Base-by-base conservation (phyloP, 1,140 invertebrate genomes). In the Dendrolimus punctatus region DNA sequence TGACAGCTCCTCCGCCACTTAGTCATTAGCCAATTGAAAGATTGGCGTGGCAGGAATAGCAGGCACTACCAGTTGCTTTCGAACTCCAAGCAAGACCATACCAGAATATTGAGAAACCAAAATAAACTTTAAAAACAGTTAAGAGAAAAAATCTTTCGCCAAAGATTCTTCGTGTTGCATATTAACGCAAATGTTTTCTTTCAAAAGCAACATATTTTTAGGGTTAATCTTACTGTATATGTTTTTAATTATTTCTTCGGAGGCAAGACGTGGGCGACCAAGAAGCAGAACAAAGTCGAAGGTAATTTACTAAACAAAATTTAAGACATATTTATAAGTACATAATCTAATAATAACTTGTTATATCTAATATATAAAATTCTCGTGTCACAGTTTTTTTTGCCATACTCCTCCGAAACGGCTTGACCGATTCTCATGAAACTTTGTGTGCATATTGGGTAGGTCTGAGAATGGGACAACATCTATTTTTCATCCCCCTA, bases 271-370 rank as follows among this genome's bases (percentile, higher is more conserved):
- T 72, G 92, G 91, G 9, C 87, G 93, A 55, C 83, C 87, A 7
- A 88, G 92, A 61, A 85, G 90, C 44, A 90, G 92, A 62, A 92
- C 92, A 45, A 94, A 93, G 67, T 94, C 93, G 8, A 90, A 90
- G 81, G 90, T 90, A 79, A 65, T 4, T 43, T 23, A 23, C 3
- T 23, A 23, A 23, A 23, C 23, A 23, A 23, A 23, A 23, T 23
- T 23, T 23, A 23, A 23, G 23, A 23, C 23, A 23, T 23, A 23
- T 23, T 23, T 23, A 23, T 23, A 23, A 23, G 23, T 23, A 23
- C 23, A 23, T 3, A 23, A 23, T 23, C 23, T 23, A 23, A 1
- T 3, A 23, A 23, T 23, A 23, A 23, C 23, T 23, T 23, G 23
- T n/a, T n/a, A n/a, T n/a, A n/a, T n/a, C n/a, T n/a, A n/a, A n/a